These are phyloP conservation scores for Datnioides undecimradiatus DNA, from an alignment of 2,113 vertebrate genomes.

Conservation along the genomic window DNA sequence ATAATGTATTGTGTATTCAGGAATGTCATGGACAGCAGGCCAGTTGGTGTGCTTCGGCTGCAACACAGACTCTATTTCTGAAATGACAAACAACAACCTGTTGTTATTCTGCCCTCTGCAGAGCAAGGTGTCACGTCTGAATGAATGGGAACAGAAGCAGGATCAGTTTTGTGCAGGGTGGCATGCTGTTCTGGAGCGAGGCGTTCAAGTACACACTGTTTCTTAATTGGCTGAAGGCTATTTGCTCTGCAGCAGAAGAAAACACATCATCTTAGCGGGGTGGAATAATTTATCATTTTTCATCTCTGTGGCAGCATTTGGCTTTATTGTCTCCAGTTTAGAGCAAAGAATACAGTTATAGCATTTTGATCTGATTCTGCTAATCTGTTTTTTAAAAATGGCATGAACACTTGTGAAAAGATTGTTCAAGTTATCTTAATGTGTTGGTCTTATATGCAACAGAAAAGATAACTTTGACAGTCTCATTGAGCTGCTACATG, in stretches of 20 bases:
- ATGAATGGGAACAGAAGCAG: slow-evolving; percentile 5
- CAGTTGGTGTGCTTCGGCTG: slow-evolving; percentile 43
- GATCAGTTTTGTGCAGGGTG: neutral
- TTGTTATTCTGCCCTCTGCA: slow-evolving; percentile 23
- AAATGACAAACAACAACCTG: slow-evolving; percentile 60
- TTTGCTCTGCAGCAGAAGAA: slow-evolving; percentile 8
- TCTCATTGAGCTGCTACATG: neutral
- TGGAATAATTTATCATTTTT: neutral
- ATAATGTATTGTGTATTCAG: slow-evolving; percentile 46
- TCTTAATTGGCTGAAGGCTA: neutral
- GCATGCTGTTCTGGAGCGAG: slow-evolving; percentile 1
- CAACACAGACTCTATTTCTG: slow-evolving; percentile 55
- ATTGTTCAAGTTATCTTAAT: neutral
- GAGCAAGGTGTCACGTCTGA: slow-evolving; percentile 16
- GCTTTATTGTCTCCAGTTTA: neutral
- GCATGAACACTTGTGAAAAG: neutral
- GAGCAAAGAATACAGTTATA: no score
- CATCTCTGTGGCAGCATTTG: neutral
- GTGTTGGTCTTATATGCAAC: no score
- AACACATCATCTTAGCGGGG: neutral
- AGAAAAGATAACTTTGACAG: neutral
- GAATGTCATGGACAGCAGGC: slow-evolving; percentile 50
- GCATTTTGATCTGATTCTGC: neutral
- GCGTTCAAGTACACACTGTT: slow-evolving; percentile 12
- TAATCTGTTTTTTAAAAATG: neutral